Evolutionary conservation across 1,140 invertebrate species (phyloP).

Genomic region (Cyrtorhinus lividipennis): DNA sequence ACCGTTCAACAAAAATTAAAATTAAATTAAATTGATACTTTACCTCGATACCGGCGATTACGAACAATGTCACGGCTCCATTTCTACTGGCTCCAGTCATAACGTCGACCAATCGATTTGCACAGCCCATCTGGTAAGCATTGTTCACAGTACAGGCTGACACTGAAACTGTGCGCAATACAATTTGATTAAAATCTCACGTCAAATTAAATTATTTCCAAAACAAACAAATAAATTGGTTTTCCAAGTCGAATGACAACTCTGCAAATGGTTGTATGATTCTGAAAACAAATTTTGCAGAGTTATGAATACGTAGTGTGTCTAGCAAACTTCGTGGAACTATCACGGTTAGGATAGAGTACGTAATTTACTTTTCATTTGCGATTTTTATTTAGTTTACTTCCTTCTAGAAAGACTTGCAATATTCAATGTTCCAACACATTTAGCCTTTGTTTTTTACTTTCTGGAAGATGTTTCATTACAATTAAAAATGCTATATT

Average conservation of each 20-base stretch:
- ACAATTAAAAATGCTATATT: too few species aligned
- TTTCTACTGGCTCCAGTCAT: neutral
- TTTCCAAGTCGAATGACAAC: neutral
- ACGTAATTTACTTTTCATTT: too few species aligned
- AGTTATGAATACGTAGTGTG: neutral
- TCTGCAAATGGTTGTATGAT: neutral
- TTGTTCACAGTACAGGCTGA: neutral
- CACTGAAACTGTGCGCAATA: too few species aligned
- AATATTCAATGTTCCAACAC: too few species aligned
- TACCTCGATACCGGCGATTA: conserved; percentile 7
- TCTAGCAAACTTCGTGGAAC: neutral
- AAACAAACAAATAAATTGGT: neutral
- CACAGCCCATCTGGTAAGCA: conserved; percentile 8
- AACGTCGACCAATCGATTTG: neutral
- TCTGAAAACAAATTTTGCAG: neutral
- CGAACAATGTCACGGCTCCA: neutral
- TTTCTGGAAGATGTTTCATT: too few species aligned
- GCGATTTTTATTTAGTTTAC: too few species aligned
- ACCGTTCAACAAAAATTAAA: neutral
- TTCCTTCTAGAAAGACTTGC: too few species aligned
- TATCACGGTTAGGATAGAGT: too few species aligned
- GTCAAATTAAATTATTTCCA: neutral
- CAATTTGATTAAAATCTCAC: too few species aligned
- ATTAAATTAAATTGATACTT: neutral
- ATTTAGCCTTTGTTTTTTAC: too few species aligned